These are phyloP conservation scores for Drosophila sucinea DNA, from an alignment of 1,140 invertebrate genomes.

Conservation along the genomic window DNA sequence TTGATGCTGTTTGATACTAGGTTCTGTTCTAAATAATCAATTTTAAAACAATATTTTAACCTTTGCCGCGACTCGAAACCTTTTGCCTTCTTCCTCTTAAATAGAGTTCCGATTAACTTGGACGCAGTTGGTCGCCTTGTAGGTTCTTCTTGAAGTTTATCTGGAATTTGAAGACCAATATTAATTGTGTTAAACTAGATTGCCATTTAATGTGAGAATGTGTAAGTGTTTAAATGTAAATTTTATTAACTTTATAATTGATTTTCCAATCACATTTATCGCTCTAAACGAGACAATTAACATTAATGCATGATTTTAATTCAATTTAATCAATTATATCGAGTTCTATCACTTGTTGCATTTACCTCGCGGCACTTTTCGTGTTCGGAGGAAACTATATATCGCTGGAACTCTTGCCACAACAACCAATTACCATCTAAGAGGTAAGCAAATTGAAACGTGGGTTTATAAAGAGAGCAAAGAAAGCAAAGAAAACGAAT, in stretches of 20 bases:
- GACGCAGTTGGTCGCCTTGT: too few relatives aligned
- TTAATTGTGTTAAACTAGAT: too few relatives aligned
- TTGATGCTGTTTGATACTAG: constrained; percentile 56
- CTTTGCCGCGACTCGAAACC: too few relatives aligned
- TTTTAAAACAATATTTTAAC: background rate
- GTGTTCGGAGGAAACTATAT: constrained; percentile 9
- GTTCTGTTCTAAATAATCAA: constrained; percentile 9
- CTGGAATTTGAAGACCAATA: too few relatives aligned
- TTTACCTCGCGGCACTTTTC: background rate
- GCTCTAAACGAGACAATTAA: too few relatives aligned
- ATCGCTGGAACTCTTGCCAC: constrained; percentile 45
- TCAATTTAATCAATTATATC: constrained; percentile 1
- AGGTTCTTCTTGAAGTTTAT: too few relatives aligned
- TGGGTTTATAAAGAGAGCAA: constrained; percentile 31
- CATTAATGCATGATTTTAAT: background rate
- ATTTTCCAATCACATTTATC: too few relatives aligned
- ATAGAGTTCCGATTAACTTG: too few relatives aligned
- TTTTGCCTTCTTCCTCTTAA: too few relatives aligned
- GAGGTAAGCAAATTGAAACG: constrained; percentile 14
- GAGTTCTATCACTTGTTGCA: background rate
- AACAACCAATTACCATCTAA: constrained; percentile 51
- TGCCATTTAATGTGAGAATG: too few relatives aligned
- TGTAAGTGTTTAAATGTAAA: too few relatives aligned
- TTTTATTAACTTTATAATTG: too few relatives aligned
- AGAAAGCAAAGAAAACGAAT: background rate